These are phyloP conservation scores for Eudemis profundana DNA, from an alignment of 2,888 invertebrate genomes.

Conservation along the genomic window DNA sequence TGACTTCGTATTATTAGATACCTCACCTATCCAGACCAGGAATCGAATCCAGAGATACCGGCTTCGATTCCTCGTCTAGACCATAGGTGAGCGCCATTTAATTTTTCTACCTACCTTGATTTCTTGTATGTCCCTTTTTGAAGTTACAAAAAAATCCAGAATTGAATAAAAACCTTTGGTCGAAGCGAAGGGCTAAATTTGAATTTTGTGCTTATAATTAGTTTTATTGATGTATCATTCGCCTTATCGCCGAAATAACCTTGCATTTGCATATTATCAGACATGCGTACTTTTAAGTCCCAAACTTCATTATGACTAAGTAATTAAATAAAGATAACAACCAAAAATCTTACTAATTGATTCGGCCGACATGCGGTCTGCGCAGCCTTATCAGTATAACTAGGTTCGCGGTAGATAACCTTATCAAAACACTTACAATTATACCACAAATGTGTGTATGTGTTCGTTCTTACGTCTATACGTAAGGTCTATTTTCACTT, in stretches of 20 bases:
- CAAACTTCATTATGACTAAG: not conserved
- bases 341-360: not conserved
- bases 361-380: conserved; percentile 35
- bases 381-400: conserved; percentile 14
- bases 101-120: too few relatives aligned
- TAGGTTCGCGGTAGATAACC: conserved; percentile 31
- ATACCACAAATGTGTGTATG: not conserved
- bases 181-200: too few relatives aligned
- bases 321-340: not conserved
- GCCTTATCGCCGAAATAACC: not conserved
- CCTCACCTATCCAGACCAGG: too few relatives aligned
- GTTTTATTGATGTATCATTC: not conserved
- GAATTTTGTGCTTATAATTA: too few relatives aligned
- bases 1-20: too few relatives aligned
- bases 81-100: too few relatives aligned
- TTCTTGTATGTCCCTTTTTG: too few relatives aligned
- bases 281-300: not conserved
- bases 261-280: not conserved
- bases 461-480: not conserved
- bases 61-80: too few relatives aligned
- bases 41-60: too few relatives aligned
- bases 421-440: conserved; percentile 28
- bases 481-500: not conserved
- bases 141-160: too few relatives aligned
- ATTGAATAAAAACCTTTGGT: too few relatives aligned